Base-by-base conservation (phyloP, 2,888 invertebrate genomes). In the Stegophylla sp. region DNA sequence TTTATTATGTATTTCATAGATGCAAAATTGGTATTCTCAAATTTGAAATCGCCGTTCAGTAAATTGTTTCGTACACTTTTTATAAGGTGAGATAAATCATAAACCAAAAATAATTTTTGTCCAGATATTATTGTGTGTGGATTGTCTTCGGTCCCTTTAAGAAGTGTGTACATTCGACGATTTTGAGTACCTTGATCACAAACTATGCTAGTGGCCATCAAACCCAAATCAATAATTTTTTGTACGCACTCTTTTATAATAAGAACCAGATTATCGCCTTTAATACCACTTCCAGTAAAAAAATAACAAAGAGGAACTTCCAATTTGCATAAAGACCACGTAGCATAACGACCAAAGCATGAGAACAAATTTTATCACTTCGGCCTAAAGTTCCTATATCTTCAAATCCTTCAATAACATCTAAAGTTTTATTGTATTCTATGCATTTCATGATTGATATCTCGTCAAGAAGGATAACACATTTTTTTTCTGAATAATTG, bases 321-420 rank as follows among this genome's bases (percentile, higher is more conserved):
- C 84, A 85, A 15, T 83, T 64, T 15, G 82, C 82, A 41, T 81
- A 82, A 1, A 84, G 75, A 10, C 84, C 84, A 26, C 83, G 74
- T 15, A 84, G 48, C 84, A 85, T 84, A 63, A 85, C 84, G 1
- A 84, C 83, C 15, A 84, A 82, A 12, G 83, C 84, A 28, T 84
- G 82, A 59, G 83, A 84, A 15, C 83, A 84, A 15, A 82, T 34
- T 69, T 82, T 56, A 1, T 83, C 71, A 0, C 41, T 69, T 2
- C 84, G 82, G n/a, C 83, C 84, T 34, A 83, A 81, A 61, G 75
- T 69, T 12, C 84, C 84, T 12, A 84, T 63, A 75, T 85, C 84
- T 81, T 83, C 74, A 59, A 82, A 84, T 12, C 84, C 84, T 69
- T 84, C 84, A n/a, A 53, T 53, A 15, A 53, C n/a, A 53, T 53